Percentiles rank a stretch among this genome's conserved stretches.
phyloP scores from a whole-genome alignment of 2,797 vertebrate genomes.

The Emys orbicularis region DNA sequence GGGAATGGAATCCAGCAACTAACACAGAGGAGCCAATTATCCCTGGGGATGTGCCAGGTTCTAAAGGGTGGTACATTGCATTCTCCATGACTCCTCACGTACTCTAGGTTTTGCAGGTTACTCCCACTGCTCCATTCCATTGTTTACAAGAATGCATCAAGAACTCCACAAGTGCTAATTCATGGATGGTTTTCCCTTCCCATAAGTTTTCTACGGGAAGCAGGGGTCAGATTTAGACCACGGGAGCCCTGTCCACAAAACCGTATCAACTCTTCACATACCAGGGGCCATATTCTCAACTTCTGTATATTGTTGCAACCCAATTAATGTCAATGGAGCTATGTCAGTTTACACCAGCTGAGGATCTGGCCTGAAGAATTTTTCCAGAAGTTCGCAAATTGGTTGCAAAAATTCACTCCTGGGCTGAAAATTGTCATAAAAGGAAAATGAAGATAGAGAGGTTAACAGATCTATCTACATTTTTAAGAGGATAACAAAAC shows the following conservation, averaged over 20 bases:
- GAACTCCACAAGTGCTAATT: neutral
- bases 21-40: neutral
- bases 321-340: neutral
- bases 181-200: neutral
- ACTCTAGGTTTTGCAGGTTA: neutral
- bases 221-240: neutral
- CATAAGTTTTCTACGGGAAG: neutral
- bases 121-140: neutral
- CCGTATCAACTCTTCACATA: neutral
- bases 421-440: neutral
- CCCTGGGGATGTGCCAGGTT: rapidly evolving
- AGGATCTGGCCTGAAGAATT: neutral
- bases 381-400: neutral
- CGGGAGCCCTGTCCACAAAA: neutral
- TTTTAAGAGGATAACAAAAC: neutral
- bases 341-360: neutral
- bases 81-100: neutral
- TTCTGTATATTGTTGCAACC: neutral
- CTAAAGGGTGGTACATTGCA: rapidly evolving
- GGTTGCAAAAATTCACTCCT: neutral
- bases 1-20: rapidly evolving
- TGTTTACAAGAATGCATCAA: rapidly evolving
- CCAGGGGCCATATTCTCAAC: neutral
- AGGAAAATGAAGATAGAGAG: neutral
- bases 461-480: neutral